These are phyloP conservation scores for Archaeoteleia sp. DNA, from an alignment of 2,888 invertebrate species.

Conservation along the genomic window DNA sequence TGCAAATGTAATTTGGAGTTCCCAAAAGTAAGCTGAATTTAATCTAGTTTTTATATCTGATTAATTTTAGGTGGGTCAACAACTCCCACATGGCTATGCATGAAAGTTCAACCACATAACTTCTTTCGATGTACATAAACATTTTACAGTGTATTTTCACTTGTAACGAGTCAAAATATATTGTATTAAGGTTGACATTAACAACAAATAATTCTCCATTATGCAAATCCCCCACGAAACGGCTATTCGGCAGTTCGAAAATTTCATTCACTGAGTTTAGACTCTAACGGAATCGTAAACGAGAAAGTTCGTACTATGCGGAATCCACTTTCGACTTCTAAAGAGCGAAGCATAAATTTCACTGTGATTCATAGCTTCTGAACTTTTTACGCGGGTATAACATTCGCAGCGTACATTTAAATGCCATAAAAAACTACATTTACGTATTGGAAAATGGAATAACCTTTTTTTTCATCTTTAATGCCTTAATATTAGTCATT, in stretches of 20 bases:
- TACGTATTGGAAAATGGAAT: conserved; percentile 21
- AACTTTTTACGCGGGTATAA: conserved; percentile 42
- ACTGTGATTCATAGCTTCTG: conserved; percentile 47
- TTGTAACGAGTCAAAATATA: background rate
- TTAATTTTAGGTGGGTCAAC: too few relatives aligned
- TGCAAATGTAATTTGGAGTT: too few relatives aligned
- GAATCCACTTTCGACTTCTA: conserved; percentile 52
- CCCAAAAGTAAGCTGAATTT: too few relatives aligned
- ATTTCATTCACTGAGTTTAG: conserved; percentile 52
- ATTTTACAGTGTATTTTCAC: too few relatives aligned
- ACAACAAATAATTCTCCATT: conserved; percentile 46
- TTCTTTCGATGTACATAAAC: too few relatives aligned
- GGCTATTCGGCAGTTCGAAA: conserved; percentile 50
- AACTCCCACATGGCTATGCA: too few relatives aligned
- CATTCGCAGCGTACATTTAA: conserved; percentile 46
- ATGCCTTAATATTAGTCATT: too few relatives aligned
- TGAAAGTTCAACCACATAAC: too few relatives aligned
- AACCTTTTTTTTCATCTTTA: conserved; percentile 16
- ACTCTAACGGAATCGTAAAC: conserved; percentile 46
- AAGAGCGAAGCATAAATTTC: conserved; percentile 49
- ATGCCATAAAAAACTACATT: conserved; percentile 33
- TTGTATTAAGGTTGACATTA: conserved; percentile 48
- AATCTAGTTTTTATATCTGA: too few relatives aligned
- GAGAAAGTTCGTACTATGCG: conserved; percentile 48
- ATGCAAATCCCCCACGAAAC: conserved; percentile 47